These are phyloP conservation scores for Leucopsar rothschildi DNA, from an alignment of 2,113 vertebrate species.

Conservation along the genomic window DNA sequence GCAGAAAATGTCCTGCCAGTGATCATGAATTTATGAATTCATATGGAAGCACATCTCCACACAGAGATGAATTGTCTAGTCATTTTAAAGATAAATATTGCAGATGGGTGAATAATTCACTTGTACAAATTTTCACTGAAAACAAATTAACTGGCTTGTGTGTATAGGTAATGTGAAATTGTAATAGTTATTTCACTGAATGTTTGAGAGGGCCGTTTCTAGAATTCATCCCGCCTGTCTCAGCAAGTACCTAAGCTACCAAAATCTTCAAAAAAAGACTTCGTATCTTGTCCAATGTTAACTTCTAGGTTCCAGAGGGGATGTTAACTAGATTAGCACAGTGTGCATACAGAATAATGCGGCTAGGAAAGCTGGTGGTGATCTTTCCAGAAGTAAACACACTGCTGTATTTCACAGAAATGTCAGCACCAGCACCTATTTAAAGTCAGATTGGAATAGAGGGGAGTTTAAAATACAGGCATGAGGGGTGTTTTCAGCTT, in stretches of 20 bases:
- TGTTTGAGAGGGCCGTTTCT: neutral
- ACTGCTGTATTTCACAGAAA: neutral
- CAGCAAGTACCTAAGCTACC: neutral
- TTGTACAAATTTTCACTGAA: slow-evolving; percentile 29
- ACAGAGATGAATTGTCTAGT: slow-evolving; percentile 26
- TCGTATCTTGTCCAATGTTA: neutral
- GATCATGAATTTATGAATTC: slow-evolving; percentile 34
- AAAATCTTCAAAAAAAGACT: neutral
- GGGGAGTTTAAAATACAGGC: neutral
- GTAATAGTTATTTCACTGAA: slow-evolving; percentile 6
- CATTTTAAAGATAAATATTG: slow-evolving; percentile 62
- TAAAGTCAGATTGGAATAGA: neutral
- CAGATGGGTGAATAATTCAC: slow-evolving; percentile 63
- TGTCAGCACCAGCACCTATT: neutral
- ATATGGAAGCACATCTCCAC: neutral
- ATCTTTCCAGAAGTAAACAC: slow-evolving; percentile 66
- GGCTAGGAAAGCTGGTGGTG: slow-evolving; percentile 9
- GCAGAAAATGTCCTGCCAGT: slow-evolving; percentile 31
- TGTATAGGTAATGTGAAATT: slow-evolving; percentile 11
- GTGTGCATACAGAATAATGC: neutral
- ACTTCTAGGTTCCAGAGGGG: neutral
- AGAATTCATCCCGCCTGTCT: neutral
- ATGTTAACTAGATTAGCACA: neutral
- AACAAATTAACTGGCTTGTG: slow-evolving; percentile 47
- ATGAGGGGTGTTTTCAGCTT: neutral